Conservation (phyloP, 1,140 invertebrate species). For the Pantala flavescens region DNA sequence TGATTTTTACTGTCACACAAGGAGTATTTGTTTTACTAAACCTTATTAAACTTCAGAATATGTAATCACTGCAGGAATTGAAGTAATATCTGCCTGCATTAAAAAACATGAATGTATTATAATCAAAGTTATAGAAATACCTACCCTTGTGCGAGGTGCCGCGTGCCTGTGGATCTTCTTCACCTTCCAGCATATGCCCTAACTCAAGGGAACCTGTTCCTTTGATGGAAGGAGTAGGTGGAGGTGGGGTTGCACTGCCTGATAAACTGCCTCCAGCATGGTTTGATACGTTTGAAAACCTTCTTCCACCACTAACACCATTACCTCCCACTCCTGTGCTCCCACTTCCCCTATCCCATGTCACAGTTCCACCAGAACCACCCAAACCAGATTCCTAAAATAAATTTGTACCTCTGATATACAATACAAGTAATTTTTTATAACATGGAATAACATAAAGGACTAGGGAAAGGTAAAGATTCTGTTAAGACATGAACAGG, state of each 20-base stretch:
- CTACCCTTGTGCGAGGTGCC: neutral
- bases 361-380: neutral
- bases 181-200: slow-evolving; percentile 21
- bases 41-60: too few species aligned
- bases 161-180: neutral
- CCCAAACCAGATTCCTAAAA: slow-evolving; percentile 18
- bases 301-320: slow-evolving; percentile 16
- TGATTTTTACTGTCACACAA: too few species aligned
- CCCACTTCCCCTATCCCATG: slow-evolving; percentile 11
- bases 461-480: neutral
- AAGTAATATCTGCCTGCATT: too few species aligned
- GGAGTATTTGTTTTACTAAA: too few species aligned
- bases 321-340: slow-evolving; percentile 3
- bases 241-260: slow-evolving; percentile 2
- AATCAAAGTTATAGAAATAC: neutral
- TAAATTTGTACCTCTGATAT: neutral
- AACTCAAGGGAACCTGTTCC: slow-evolving; percentile 31
- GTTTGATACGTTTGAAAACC: neutral
- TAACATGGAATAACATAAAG: neutral
- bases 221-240: slow-evolving; percentile 27
- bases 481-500: neutral
- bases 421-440: neutral
- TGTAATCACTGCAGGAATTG: too few species aligned
- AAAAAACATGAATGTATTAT: too few species aligned
- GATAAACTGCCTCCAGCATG: slow-evolving; percentile 7